A percentile compares a stretch with the other conserved stretches of the same genome.
phyloP scores from a whole-genome alignment of 2,113 vertebrate species.

The Vimba vimba region DNA sequence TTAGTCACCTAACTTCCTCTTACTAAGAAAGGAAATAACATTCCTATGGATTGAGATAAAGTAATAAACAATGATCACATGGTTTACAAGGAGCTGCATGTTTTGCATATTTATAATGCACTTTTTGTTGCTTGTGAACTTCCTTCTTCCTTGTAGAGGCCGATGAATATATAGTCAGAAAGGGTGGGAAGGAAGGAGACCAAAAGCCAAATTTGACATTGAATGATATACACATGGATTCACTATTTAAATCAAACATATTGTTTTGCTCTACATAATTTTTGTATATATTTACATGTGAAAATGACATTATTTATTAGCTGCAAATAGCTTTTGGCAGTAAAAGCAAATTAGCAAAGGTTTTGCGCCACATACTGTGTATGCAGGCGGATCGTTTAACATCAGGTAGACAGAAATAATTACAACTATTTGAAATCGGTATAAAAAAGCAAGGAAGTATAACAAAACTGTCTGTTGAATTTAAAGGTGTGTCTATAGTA shows the following conservation, averaged over 20 bases:
- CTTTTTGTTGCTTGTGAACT: constrained; percentile 32
- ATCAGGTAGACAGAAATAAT: not conserved
- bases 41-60: not conserved
- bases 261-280: not conserved
- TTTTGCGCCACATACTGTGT: not conserved
- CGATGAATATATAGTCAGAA: not conserved
- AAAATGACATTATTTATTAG: not conserved
- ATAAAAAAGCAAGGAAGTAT: not conserved
- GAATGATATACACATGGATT: not conserved
- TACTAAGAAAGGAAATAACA: constrained; percentile 13
- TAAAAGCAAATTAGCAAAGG: not conserved
- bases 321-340: not conserved
- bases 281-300: not conserved
- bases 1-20: constrained; percentile 18
- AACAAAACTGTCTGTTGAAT: not conserved
- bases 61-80: constrained; percentile 26
- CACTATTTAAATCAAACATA: not conserved
- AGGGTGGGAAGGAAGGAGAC: not conserved
- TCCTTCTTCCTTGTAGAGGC: constrained; percentile 46
- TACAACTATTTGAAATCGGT: not conserved
- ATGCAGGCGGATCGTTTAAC: not conserved
- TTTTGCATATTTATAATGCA: constrained; percentile 26
- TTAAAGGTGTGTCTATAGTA: not conserved
- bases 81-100: constrained; percentile 13
- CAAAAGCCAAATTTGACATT: not conserved